A percentile compares a stretch with the other conserved stretches of the same genome.
phyloP scores from a whole-genome alignment of 2,797 vertebrate species.

The Hybognathus amarus region DNA sequence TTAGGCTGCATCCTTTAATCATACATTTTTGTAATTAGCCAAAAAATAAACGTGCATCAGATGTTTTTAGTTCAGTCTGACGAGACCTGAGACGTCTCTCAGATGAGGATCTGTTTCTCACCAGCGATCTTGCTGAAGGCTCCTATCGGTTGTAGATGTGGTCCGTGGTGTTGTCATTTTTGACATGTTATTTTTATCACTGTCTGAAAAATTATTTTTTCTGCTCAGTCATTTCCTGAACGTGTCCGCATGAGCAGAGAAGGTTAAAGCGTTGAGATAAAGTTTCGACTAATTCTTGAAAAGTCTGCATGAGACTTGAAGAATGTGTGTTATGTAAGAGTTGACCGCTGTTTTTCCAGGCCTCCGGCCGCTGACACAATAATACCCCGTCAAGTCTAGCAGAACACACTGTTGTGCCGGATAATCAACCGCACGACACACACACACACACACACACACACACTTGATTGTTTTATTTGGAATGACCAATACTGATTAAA shows the following conservation, averaged over 20 bases:
- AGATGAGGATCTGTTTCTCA: conserved; percentile 35
- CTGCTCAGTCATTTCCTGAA: conserved; percentile 46
- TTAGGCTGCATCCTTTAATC: neutral
- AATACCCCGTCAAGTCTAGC: neutral
- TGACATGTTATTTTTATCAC: conserved; percentile 46
- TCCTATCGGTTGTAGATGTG: neutral
- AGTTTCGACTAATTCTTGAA: conserved; percentile 12
- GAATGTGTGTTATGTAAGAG: conserved; percentile 23
- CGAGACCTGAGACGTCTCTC: conserved; percentile 24
- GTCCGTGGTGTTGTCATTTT: neutral
- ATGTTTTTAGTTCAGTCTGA: conserved; percentile 26
- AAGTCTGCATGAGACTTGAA: conserved; percentile 10
- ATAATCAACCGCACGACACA: neutral
- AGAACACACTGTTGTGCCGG: neutral
- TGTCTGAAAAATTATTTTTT: conserved; percentile 34
- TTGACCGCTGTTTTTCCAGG: neutral
- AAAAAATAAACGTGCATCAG: neutral
- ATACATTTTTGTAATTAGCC: neutral
- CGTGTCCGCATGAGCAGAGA: neutral
- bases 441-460: too few species aligned
- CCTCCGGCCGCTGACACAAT: neutral
- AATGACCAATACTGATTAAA: too few species aligned
- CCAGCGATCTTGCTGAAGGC: conserved; percentile 34
- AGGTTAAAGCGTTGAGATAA: conserved; percentile 9
- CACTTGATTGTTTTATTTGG: too few species aligned